Base-by-base conservation (phyloP, 2,888 invertebrate genomes). In the Ctena decussata region DNA sequence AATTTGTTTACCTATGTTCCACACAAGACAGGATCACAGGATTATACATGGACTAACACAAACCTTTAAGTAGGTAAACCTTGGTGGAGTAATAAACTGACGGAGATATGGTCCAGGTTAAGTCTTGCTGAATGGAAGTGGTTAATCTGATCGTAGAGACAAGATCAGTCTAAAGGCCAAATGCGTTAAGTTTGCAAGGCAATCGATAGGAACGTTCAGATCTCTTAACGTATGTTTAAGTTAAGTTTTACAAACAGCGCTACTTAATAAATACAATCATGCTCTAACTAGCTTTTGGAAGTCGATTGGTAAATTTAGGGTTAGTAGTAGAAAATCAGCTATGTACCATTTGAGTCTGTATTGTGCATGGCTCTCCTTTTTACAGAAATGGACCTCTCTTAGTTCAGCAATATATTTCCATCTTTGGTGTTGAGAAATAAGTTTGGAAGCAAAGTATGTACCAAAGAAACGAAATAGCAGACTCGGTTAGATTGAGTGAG, bases 211-310 rank as follows among this genome's bases (percentile, higher is more conserved):
- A 73, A 76, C 15, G 76, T 75, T 41, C 80, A 84, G 44, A 75
- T 53, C 32, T 37, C 60, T 41, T 76, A 84, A 32, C 70, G 84
- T 21, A n/a, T 30, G 6, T 73, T 77, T 77, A 27, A 18, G 60
- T 77, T 69, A n/a, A 27, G 15, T 8, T 0, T 32, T 74, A 72
- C 80, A 79, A 44, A 35, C 32, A 2, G 46, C 75, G n/a, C 21
- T 80, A 30, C 39, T 44, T 32, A 72, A 80, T 73, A 74, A 80
- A 69, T 76, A 73, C 39, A 46, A 57, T 37, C 35, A 57, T 46
- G 60, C 75, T 60, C 71, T 71, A 0, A 44, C 53, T 1, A 27
- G 60, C 18, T 78, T 83, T 75, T 83, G 83, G 83, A 83, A 83
- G 41, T 74, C 69, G 11, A 83, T 83, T 53, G 83, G 83, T 24